A percentile compares a stretch with the other conserved stretches of the same genome.
These are phyloP conservation scores for Apostichopus japonicus DNA, from an alignment of 35 echinoderm and acorn worm species.

Conservation along the genomic window DNA sequence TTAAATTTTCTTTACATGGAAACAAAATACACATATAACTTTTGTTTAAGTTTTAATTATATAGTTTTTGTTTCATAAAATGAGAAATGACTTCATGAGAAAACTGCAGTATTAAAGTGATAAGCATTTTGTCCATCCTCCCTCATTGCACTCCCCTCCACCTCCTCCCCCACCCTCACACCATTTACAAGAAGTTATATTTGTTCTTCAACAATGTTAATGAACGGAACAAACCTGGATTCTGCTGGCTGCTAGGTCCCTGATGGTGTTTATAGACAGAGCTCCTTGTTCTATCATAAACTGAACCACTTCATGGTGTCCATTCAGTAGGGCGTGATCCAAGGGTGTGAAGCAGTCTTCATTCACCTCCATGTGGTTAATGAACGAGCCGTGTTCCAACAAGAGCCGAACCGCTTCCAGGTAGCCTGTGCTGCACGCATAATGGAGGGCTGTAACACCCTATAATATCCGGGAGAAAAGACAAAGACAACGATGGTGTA, in stretches of 20 bases:
- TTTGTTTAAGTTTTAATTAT: too few relatives aligned
- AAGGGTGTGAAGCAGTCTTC: constrained; percentile 91
- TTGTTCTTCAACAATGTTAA: too few relatives aligned
- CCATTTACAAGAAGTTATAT: too few relatives aligned
- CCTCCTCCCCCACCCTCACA: too few relatives aligned
- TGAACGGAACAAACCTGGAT: constrained; percentile 64
- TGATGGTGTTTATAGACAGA: constrained; percentile 87
- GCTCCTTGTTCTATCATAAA: constrained; percentile 97
- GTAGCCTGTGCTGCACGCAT: constrained; percentile 90
- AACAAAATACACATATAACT: too few relatives aligned
- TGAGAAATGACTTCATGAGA: too few relatives aligned
- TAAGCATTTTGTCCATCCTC: too few relatives aligned
- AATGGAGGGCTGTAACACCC: constrained; percentile 98
- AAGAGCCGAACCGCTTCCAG: constrained; percentile 84
- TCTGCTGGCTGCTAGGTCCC: constrained; percentile 86
- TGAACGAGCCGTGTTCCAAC: constrained; percentile 86
- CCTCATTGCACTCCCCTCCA: too few relatives aligned
- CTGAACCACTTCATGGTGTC: constrained; percentile 89
- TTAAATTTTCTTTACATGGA: too few relatives aligned
- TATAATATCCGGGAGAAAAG: constrained; percentile 1
- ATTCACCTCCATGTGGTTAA: constrained; percentile 95
- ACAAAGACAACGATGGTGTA: too few relatives aligned
- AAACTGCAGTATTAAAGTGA: too few relatives aligned
- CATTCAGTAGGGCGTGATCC: constrained; percentile 93
- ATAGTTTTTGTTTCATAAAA: too few relatives aligned